Conservation (phyloP, 2,797 vertebrate genomes). For the Channa striata region DNA sequence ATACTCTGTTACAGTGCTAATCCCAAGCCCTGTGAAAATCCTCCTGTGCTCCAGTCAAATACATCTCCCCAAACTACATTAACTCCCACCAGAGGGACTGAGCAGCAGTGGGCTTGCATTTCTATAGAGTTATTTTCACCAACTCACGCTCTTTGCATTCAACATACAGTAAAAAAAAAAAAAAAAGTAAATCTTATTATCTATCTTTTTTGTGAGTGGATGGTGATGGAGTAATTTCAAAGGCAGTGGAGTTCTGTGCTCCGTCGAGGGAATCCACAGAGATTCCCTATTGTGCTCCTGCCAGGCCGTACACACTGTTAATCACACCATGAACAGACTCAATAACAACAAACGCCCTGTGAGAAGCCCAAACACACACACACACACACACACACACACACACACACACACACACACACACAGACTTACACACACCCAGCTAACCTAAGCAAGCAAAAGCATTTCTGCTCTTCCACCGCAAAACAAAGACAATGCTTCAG, state of each 20-base stretch:
- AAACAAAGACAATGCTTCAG: slow-evolving; percentile 36
- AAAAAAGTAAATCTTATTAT: slow-evolving; percentile 79
- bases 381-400: slow-evolving; percentile 23
- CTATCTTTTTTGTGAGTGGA: slow-evolving; percentile 71
- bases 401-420: slow-evolving; percentile 26
- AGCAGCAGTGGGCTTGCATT: slow-evolving; percentile 73
- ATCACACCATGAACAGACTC: slow-evolving; percentile 80
- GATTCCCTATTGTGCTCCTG: slow-evolving; percentile 77
- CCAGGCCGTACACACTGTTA: slow-evolving; percentile 77
- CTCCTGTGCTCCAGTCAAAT: slow-evolving; percentile 78
- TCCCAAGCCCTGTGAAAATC: slow-evolving; percentile 84
- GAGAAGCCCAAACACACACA: slow-evolving; percentile 54
- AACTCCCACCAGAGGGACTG: slow-evolving; percentile 75
- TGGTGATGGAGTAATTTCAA: slow-evolving; percentile 82
- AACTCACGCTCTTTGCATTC: slow-evolving; percentile 77
- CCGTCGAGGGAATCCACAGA: slow-evolving; percentile 73
- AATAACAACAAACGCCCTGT: slow-evolving; percentile 73
- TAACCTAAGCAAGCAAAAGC: slow-evolving; percentile 32
- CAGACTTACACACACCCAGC: slow-evolving; percentile 33
- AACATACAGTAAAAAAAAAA: slow-evolving; percentile 64
- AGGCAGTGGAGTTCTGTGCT: slow-evolving; percentile 72
- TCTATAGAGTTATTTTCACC: slow-evolving; percentile 74
- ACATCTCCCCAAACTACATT: slow-evolving; percentile 83
- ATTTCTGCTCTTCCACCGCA: slow-evolving; percentile 16
- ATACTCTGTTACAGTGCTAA: slow-evolving; percentile 85